Evolutionary conservation across 1,140 invertebrate species (phyloP).

Genomic region (Amyelois transitella): DNA sequence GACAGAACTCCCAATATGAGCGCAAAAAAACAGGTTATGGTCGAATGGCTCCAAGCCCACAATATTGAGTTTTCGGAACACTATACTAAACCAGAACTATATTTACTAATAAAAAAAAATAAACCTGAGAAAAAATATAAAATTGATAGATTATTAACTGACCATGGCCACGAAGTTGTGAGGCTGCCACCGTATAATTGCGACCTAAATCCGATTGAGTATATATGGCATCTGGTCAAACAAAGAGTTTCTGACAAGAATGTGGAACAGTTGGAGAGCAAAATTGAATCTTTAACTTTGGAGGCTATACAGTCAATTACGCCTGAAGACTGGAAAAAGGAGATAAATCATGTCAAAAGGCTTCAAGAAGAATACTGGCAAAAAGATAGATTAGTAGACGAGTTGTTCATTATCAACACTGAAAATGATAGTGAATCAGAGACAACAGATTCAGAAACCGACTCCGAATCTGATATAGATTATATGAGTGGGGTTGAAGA

Average conservation of each 20-base stretch:
- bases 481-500: too few species aligned
- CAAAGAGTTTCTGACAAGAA: conserved; percentile 7
- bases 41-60: conserved; percentile 5
- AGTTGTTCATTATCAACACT: too few species aligned
- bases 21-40: neutral
- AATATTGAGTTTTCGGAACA: neutral
- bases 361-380: too few species aligned
- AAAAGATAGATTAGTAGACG: too few species aligned
- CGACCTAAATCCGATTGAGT: conserved; percentile 51
- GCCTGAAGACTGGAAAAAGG: too few species aligned
- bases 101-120: conserved; percentile 8
- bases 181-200: conserved; percentile 46
- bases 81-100: neutral
- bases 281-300: too few species aligned
- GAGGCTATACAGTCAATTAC: too few species aligned
- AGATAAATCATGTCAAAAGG: too few species aligned
- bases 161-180: conserved; percentile 22
- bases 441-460: too few species aligned
- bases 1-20: conserved; percentile 19
- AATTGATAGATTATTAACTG: conserved; percentile 9
- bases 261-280: too few species aligned
- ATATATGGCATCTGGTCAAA: conserved; percentile 43
- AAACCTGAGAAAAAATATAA: conserved; percentile 11
- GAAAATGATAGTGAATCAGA: too few species aligned
- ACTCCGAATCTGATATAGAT: too few species aligned